A percentile compares a stretch with the other conserved stretches of the same genome.
Conservation (phyloP, 2,888 invertebrate genomes). For the Cyclophora albipunctata region DNA sequence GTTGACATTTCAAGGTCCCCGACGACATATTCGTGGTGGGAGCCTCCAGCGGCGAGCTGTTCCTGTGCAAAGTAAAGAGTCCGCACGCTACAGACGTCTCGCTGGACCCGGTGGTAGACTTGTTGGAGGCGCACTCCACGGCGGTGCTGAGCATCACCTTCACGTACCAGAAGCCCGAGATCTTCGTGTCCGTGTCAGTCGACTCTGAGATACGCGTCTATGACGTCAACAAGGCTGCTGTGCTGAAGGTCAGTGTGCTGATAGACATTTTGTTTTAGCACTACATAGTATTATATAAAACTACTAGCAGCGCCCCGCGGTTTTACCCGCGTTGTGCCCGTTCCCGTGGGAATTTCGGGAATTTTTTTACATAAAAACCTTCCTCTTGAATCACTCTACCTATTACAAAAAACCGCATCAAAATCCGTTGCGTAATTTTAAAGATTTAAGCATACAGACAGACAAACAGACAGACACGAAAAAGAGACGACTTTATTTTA, state of each 20-base stretch:
- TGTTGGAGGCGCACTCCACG: slow-evolving; percentile 40
- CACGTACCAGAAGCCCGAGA: slow-evolving; percentile 40
- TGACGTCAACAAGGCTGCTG: slow-evolving; percentile 42
- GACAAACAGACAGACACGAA: too few relatives aligned
- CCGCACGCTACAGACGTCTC: slow-evolving; percentile 20
- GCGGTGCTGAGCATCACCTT: slow-evolving; percentile 52
- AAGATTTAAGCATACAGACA: too few relatives aligned
- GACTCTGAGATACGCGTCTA: slow-evolving; percentile 57
- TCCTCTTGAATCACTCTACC: too few relatives aligned
- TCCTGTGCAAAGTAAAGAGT: slow-evolving; percentile 40
- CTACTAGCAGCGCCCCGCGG: too few relatives aligned
- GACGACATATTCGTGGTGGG: slow-evolving; percentile 57
- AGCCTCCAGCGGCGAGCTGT: slow-evolving; percentile 41
- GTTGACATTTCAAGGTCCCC: slow-evolving; percentile 7
- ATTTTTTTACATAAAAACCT: too few relatives aligned
- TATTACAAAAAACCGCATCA: too few relatives aligned
- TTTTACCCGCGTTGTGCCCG: too few relatives aligned
- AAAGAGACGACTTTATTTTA: too few relatives aligned
- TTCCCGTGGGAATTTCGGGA: too few relatives aligned
- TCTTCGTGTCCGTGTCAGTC: slow-evolving; percentile 52
- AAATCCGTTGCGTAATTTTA: too few relatives aligned
- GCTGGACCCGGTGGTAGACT: slow-evolving; percentile 49
- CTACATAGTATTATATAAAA: too few relatives aligned
- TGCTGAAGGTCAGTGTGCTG: slow-evolving; percentile 42
- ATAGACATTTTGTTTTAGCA: too few relatives aligned